Base-by-base conservation (phyloP, 2,113 vertebrate genomes). In the Alosa alosa region DNA sequence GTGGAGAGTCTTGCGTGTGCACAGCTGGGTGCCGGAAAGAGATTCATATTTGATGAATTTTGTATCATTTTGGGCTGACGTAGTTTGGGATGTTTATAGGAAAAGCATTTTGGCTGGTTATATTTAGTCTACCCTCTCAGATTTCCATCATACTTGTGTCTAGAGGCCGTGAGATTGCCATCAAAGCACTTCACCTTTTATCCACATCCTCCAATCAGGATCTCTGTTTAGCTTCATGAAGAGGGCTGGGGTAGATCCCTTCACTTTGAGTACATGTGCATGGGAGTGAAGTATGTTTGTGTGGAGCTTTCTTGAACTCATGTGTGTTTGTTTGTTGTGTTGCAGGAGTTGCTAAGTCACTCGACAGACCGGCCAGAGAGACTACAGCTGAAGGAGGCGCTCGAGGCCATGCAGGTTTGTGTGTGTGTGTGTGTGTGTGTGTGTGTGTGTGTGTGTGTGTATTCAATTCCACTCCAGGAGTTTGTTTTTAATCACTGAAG, bases 381-480 rank as follows among this genome's bases (percentile, higher is more conserved):
- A 86, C 96, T 97, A 60, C 97, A 98, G 90, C 96, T 99, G 83
- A 99, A 97, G 86, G 97, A 99, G 88, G 97, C 98, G 0, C 91
- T 99, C 90, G 98, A 99, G 86, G 98, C 98, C 0, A 99, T 99
- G 98, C 97, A 99, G 98, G 64, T 25, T 0, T 72, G 8, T 36
- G 31, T 31, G 7, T 13, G 11, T 25, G 60, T 68, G 7, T 25
- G 3, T 68, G 25, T 25, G 22, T 31, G 25, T 31, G 60, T 68
- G 22, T 68, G 20, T 68, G 20, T 68, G 22, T 68, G 1, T 25
- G 64, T 68, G 22, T 31, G n/a, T 81, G 68, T 78, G 72, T 11
- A 17, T 15, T 78, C 13, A 36, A 15, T 60, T 6, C 55, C 55
- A 78, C 68, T 75, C 25, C 44, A 75, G 57, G 20, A 64, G 60